Evolutionary conservation across 2,797 vertebrate genomes (phyloP), one percentile per base, ranked within the genome.

Genomic region (Balearica regulorum): DNA sequence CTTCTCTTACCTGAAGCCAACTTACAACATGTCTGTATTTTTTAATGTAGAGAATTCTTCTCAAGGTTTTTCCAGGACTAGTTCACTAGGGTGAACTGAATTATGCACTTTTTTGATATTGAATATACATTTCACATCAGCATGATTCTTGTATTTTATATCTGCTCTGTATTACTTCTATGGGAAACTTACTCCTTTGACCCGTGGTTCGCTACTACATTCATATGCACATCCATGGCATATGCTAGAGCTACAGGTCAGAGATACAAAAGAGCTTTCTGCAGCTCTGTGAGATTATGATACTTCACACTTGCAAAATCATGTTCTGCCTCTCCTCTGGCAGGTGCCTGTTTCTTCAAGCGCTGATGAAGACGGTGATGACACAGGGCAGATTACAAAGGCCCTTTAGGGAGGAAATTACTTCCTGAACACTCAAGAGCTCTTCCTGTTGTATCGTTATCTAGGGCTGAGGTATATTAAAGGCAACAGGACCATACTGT

Each of bases 391-490:
- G 78, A 44, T 46, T 69, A 81, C 65, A 86, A 90, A 89, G 71
- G 82, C 57, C 33, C 62, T 83, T 71, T 48, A 82, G 60, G 75
- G 79, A 92, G 49, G 35, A 83, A 90, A 89, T 90, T 65, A 73
- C 54, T 82, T 96, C 80, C 69, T 82, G 70, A 93, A 70, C 61
- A 41, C 44, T 84, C 51, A 69, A 81, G 58, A 95, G 54, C 33
- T 73, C 60, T 89, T 94, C 88, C 87, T 94, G 76, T 57, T 84
- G 31, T 60, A 46, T n/a, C 62, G 44, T 93, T 89, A 92, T 62
- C 80, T 66, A 58, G n/a, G 62, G 53, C 39, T 90, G 68, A 73
- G 44, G 46, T 57, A 88, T 81, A 87, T 78, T 89, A 81, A 83
- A 93, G 61, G 73, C 60, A 92, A 55, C 61, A 65, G 61, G 35